phyloP scores from a whole-genome alignment of 1,140 invertebrate genomes.

The Pomacea maculata region DNA sequence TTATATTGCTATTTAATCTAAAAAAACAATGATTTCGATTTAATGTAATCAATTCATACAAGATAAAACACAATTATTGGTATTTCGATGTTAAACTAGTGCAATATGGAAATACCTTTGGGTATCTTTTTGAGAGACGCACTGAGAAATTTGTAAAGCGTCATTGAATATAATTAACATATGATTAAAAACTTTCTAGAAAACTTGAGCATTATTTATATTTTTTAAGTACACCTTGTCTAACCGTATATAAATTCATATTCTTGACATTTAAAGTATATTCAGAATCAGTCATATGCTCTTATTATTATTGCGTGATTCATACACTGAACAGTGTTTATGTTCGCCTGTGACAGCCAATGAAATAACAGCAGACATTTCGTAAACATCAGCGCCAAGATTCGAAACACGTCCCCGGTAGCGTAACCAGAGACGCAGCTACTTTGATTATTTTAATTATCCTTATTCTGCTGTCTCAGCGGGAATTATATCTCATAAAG shows the following conservation, averaged over 20 bases:
- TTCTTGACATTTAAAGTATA: background rate
- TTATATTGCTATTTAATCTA: background rate
- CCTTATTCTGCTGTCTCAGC: too few relatives aligned
- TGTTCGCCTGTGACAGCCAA: background rate
- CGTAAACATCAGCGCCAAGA: slow-evolving; percentile 10
- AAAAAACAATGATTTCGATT: background rate
- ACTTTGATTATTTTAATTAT: too few relatives aligned
- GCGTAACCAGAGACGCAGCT: too few relatives aligned
- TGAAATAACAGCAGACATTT: background rate
- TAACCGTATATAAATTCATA: too few relatives aligned
- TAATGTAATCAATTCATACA: too few relatives aligned
- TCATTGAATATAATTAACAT: background rate
- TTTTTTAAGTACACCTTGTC: too few relatives aligned
- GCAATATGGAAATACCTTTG: too few relatives aligned
- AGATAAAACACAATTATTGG: too few relatives aligned
- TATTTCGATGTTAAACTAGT: too few relatives aligned
- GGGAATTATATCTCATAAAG: too few relatives aligned
- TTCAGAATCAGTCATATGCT: background rate
- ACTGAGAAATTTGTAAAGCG: background rate
- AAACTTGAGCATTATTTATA: too few relatives aligned
- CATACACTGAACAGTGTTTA: background rate
- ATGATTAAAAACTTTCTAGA: too few relatives aligned
- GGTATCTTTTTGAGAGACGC: background rate
- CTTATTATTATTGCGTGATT: background rate
- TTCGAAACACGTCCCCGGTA: slow-evolving; percentile 8